Evolutionary conservation across 2,113 vertebrate genomes (phyloP).

Genomic region (Clarias magur): DNA sequence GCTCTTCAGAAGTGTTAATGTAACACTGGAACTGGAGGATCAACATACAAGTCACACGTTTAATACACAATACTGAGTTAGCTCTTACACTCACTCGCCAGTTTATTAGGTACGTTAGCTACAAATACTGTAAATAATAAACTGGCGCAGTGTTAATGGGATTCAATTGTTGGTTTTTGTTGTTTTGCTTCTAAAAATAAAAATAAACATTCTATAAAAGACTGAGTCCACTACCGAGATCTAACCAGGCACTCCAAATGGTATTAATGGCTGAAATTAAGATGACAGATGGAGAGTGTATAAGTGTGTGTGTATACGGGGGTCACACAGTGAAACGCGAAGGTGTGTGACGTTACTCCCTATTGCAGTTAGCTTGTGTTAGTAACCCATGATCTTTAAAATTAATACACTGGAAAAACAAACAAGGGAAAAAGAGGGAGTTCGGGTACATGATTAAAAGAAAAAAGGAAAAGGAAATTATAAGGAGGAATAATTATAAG

Average conservation of each 20-base stretch:
- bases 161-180: neutral
- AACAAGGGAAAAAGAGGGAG: no score
- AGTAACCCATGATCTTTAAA: neutral
- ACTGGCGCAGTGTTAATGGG: neutral
- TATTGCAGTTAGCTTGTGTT: neutral
- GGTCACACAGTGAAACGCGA: neutral
- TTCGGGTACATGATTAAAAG: no score
- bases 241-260: neutral
- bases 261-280: neutral
- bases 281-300: neutral
- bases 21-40: neutral
- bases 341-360: neutral
- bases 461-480: no score
- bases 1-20: neutral
- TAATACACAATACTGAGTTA: conserved; percentile 5
- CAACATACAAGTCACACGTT: neutral
- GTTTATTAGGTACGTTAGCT: neutral
- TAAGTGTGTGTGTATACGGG: neutral
- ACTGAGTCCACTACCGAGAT: conserved; percentile 1
- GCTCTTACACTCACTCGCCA: neutral
- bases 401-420: neutral
- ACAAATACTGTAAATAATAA: neutral
- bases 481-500: no score
- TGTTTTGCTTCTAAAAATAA: neutral
- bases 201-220: neutral